Base-by-base conservation (phyloP, 2,797 vertebrate genomes). In the Leptatherina wallacei region DNA sequence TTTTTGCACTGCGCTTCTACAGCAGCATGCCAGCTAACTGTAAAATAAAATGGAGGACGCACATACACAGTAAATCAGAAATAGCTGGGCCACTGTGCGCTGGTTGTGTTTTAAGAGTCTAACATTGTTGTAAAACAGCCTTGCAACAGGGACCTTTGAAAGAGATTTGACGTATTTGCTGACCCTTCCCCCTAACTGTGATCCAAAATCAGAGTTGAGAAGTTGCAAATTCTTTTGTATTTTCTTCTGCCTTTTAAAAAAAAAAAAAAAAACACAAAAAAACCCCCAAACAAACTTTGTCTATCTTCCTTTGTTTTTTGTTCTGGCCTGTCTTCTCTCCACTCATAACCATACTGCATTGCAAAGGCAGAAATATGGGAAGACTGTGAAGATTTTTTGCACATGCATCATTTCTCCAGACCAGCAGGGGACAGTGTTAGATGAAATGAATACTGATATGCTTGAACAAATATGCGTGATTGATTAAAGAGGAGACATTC, bases 11-110 rank as follows among this genome's bases (percentile, higher is more conserved):
- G 86, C 90, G 86, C 86, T 92, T 84, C 75, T 85, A 85, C 86
- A 84, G 85, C 76, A 81, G 88, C 77, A 79, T 93, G 87, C 85
- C 89, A 91, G 88, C 87, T 88, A 87, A 89, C 88, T 93, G 92
- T 94, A 94, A 94, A 94, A 93, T 92, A 91, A 93, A 93, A 94
- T 89, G 88, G 85, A 92, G 88, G 80, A 87, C 71, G 85, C 81
- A 81, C 70, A 70, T 78, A 80, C 89, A 89, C 89, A 88, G 86
- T 93, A 93, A 94, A 94, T 93, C 91, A 93, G 88, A 88, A 92
- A 85, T 80, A 89, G 88, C 88, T 47, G 73, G 57, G 83, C 73
- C 68, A 73, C 81, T 74, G 81, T 85, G 79, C 44, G 29, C 78
- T 85, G 80, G 83, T 67, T 88, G 83, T 85, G 78, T 88, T 89